phyloP scores from a whole-genome alignment of 2,797 vertebrate species.

The Hephaestus fuliginosus region DNA sequence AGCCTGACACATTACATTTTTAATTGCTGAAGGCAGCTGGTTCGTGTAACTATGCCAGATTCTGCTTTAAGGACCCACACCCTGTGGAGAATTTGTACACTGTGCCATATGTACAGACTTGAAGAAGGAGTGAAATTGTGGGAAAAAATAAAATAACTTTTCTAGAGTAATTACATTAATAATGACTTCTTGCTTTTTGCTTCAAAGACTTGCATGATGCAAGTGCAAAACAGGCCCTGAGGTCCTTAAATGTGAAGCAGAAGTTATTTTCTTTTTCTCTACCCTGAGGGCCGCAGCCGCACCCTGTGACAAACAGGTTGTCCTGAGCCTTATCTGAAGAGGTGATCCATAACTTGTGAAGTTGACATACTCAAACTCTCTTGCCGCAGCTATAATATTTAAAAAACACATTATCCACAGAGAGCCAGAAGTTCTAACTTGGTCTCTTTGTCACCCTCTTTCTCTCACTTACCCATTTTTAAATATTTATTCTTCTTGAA shows the following conservation, averaged over 20 bases:
- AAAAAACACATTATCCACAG: not conserved
- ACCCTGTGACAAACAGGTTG: constrained; percentile 57
- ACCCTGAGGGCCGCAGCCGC: constrained; percentile 32
- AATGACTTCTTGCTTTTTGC: not conserved
- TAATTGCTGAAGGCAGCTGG: not conserved
- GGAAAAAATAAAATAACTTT: not conserved
- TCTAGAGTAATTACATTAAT: not conserved
- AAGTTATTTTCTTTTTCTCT: constrained; percentile 23
- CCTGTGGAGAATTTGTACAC: not conserved
- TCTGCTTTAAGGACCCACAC: not conserved
- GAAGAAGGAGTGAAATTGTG: not conserved
- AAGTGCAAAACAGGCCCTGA: constrained; percentile 36
- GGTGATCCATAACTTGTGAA: constrained; percentile 41
- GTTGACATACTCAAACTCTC: constrained; percentile 1
- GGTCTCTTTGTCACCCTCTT: constrained; percentile 1
- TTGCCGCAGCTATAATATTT: not conserved
- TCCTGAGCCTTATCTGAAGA: constrained; percentile 44
- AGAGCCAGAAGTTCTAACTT: not conserved
- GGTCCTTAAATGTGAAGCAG: not conserved
- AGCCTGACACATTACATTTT: constrained; percentile 11
- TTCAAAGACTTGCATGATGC: not conserved
- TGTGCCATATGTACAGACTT: not conserved
- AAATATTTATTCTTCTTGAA: constrained; percentile 31
- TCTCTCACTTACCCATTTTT: constrained; percentile 12
- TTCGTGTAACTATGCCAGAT: not conserved